Base-by-base conservation (phyloP, 2,113 vertebrate genomes). In the Toxotes chatareus region DNA sequence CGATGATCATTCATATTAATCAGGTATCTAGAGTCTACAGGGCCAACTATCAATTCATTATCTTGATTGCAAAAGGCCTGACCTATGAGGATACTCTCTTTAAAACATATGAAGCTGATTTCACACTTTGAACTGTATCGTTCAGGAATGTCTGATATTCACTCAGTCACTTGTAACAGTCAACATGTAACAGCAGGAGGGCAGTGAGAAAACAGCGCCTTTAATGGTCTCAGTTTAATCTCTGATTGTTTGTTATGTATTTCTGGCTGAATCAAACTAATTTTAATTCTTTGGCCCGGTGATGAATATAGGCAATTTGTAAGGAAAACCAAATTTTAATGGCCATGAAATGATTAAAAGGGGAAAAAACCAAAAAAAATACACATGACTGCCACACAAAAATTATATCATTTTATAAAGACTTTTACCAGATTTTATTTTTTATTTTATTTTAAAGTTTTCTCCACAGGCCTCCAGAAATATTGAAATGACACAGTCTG, bases 1-100 rank as follows among this genome's bases (percentile, higher is more conserved):
- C 70, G 5, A 69, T 70, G 17, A 63, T 34, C 2, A 79, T 66
- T 42, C 6, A 23, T 76, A 21, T 72, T 9, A 53, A 53, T 70
- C 6, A 59, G 11, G 44, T 53, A 36, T 13, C 19, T 44, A 32
- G 21, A 38, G 14, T 38, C 7, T 13, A 21, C 10, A n/a, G 17
- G 5, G 36, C 23, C 5, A 9, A 1, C 44, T 34, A 49, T 53
- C 12, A 77, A 21, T 40, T 46, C 0, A 49, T 51, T 40, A 19
- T 44, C 27, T 21, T 47, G 4, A 59, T 47, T 60, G 31, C 17
- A 62, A 21, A 16, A 53, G 7, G n/a, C 31, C 32, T 59, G n/a
- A 16, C 36, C 59, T 31, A 27, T 21, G 27, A 59, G 36, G 13
- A 13, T 8, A 14, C 36, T n/a, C 17, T 46, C 4, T 49, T 61